Conservation (phyloP, 2,888 invertebrate genomes). For the Plusia festucae region DNA sequence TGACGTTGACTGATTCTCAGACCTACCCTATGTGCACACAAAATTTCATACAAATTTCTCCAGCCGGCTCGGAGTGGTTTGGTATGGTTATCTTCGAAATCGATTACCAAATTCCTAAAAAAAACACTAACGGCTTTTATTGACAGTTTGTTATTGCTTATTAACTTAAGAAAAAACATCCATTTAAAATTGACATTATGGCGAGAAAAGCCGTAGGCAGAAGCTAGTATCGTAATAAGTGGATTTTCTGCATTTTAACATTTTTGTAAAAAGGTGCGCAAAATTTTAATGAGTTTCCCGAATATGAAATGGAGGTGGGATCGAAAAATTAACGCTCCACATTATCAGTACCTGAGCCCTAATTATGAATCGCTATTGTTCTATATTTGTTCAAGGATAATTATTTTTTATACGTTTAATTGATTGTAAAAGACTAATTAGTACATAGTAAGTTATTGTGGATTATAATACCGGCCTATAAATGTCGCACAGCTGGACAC, state of each 20-base stretch:
- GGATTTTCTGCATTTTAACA: not conserved
- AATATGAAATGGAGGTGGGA: slow-evolving; percentile 24
- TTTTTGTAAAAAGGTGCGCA: slow-evolving; percentile 29
- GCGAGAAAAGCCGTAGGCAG: not conserved
- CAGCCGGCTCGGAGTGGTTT: too few species aligned
- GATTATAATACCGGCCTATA: too few species aligned
- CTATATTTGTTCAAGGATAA: slow-evolving; percentile 6
- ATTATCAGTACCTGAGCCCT: slow-evolving; percentile 15
- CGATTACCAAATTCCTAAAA: too few species aligned
- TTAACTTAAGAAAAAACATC: too few species aligned
- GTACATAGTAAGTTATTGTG: not conserved
- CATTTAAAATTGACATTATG: too few species aligned
- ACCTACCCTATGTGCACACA: too few species aligned
- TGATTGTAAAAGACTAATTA: not conserved
- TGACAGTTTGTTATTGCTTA: too few species aligned
- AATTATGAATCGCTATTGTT: slow-evolving; percentile 28
- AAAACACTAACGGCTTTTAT: too few species aligned
- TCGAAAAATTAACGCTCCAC: slow-evolving; percentile 30
- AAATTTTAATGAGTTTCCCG: slow-evolving; percentile 47
- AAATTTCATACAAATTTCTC: too few species aligned
- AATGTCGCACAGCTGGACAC: too few species aligned
- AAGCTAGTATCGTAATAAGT: not conserved
- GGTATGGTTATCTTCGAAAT: too few species aligned
- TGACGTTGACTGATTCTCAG: too few species aligned
- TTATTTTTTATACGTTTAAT: slow-evolving; percentile 6